Percentiles rank a stretch among this genome's conserved stretches.
Evolutionary conservation across 2,797 vertebrate genomes (phyloP).

Genomic region (Echiichthys vipera): DNA sequence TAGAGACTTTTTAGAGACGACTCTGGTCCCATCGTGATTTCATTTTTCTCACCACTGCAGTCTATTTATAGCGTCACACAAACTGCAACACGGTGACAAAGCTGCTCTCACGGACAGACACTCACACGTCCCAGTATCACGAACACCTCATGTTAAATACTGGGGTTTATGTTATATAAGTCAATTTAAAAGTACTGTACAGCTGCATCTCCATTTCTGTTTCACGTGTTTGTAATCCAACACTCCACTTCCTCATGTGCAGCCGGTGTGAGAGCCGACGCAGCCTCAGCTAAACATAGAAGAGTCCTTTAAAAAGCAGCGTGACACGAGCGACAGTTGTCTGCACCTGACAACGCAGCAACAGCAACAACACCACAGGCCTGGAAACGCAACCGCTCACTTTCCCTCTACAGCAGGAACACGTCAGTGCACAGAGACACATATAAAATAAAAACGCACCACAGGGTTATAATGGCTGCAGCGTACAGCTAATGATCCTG

Average conservation of each 20-base stretch:
- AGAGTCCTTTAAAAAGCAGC: conserved; percentile 52
- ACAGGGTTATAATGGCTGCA: too few species aligned
- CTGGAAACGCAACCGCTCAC: too few species aligned
- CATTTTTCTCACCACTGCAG: neutral
- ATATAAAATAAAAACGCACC: too few species aligned
- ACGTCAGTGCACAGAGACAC: too few species aligned
- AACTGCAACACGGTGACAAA: neutral
- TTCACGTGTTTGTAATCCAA: conserved; percentile 43
- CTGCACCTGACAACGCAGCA: conserved; percentile 13
- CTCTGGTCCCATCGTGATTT: neutral
- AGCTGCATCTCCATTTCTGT: conserved; percentile 5
- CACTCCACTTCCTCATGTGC: conserved; percentile 42
- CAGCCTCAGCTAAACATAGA: conserved; percentile 71
- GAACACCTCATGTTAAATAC: neutral
- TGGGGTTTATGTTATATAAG: neutral
- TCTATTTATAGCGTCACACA: conserved; percentile 17
- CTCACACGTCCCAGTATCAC: neutral
- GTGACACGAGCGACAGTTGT: conserved; percentile 31
- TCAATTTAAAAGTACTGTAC: neutral
- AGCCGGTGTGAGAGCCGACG: conserved; percentile 31
- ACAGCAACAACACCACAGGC: neutral
- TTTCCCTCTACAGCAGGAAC: too few species aligned
- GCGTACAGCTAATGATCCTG: conserved; percentile 12
- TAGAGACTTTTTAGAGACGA: too few species aligned
- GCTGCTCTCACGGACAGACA: neutral